Percentiles rank a stretch among this genome's conserved stretches.
Conservation (phyloP, 64 coral and sea anemone species). For the Porites lutea region DNA sequence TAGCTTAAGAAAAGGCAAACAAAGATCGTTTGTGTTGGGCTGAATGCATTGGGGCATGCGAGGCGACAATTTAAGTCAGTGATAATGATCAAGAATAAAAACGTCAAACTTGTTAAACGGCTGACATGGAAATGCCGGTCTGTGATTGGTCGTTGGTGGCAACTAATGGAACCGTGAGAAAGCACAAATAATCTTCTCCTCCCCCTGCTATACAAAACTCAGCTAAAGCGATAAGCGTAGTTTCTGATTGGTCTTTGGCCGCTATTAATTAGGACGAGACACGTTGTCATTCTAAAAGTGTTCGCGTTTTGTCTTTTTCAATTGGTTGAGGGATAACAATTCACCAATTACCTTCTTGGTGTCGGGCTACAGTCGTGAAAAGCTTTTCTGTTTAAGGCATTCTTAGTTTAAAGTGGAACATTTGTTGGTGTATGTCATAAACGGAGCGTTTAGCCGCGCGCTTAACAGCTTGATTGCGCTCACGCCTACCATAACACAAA, state of each 20-base stretch:
- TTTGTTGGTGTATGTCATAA: constrained; percentile 71
- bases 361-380: constrained; percentile 83
- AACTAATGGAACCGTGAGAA: constrained; percentile 97
- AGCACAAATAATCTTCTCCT: constrained; percentile 88
- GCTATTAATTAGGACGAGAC: constrained; percentile 95
- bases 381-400: constrained; percentile 75
- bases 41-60: constrained; percentile 89
- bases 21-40: constrained; percentile 93
- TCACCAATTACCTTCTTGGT: constrained; percentile 93
- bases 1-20: constrained; percentile 96
- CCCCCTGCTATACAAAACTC: constrained; percentile 91
- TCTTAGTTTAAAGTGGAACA: constrained; percentile 72
- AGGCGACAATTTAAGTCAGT: constrained; percentile 98
- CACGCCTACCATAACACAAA: constrained; percentile 53
- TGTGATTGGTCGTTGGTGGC: constrained; percentile 82
- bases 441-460: constrained; percentile 43
- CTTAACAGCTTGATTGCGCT: constrained; percentile 42
- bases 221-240: constrained; percentile 91
- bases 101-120: constrained; percentile 98
- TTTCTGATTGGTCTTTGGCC: constrained; percentile 84
- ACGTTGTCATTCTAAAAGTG: constrained; percentile 98
- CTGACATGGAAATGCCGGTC: constrained; percentile 80
- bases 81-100: constrained; percentile 99
- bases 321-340: constrained; percentile 90
- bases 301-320: constrained; percentile 89